A percentile compares a stretch with the other conserved stretches of the same genome.
Conservation (phyloP, 2,113 vertebrate genomes). For the Cisticola juncidis region DNA sequence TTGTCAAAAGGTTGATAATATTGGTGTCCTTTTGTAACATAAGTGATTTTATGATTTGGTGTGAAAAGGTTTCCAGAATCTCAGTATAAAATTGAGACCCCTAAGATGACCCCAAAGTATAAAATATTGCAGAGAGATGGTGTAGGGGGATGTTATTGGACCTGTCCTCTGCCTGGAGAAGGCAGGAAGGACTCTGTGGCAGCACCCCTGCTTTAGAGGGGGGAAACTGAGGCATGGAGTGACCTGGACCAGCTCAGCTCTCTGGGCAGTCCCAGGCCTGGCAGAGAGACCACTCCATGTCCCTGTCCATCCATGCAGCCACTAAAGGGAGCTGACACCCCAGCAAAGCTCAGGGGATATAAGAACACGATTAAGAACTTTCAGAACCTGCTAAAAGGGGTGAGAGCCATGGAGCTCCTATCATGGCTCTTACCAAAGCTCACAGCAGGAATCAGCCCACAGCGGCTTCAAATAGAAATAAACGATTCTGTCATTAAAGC, state of each 20-base stretch:
- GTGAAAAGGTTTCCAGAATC: neutral
- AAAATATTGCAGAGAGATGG: neutral
- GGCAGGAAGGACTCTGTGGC: neutral
- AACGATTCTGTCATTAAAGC: neutral
- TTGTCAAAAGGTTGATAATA: no score
- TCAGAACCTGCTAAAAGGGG: neutral
- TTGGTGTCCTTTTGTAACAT: neutral
- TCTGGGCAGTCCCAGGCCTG: neutral
- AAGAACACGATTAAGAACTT: rapidly evolving
- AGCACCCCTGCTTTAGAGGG: neutral
- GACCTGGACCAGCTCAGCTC: neutral
- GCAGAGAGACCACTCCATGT: neutral
- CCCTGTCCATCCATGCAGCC: neutral
- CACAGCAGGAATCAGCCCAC: neutral
- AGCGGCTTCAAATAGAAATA: neutral
- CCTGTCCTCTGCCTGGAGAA: neutral
- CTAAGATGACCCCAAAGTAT: neutral
- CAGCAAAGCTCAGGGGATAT: neutral
- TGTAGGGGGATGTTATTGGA: neutral
- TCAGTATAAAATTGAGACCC: neutral
- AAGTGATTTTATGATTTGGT: neutral
- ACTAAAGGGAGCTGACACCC: neutral
- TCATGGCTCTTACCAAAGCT: no score
- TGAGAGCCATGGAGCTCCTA: neutral
- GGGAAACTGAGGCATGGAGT: neutral